A percentile compares a stretch with the other conserved stretches of the same genome.
phyloP scores from a whole-genome alignment of 2,113 vertebrate species.

The Pipa parva region DNA sequence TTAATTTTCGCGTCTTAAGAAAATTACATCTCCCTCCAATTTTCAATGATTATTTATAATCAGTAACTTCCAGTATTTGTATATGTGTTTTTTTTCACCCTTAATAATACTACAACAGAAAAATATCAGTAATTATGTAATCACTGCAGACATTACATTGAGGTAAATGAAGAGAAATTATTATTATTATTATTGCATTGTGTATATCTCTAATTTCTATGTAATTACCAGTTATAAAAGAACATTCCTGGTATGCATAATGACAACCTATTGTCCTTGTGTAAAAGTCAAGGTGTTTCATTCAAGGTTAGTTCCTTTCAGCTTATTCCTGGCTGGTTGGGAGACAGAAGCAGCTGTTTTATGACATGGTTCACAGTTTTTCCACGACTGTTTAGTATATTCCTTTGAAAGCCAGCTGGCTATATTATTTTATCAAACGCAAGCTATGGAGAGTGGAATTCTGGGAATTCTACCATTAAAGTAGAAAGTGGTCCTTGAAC shows the following conservation, averaged over 20 bases:
- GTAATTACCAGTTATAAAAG: constrained; percentile 75
- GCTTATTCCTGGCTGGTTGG: constrained; percentile 70
- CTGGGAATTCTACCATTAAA: constrained; percentile 49
- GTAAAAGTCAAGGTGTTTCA: constrained; percentile 72
- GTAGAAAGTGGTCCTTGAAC: constrained; percentile 53
- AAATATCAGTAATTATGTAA: constrained; percentile 77
- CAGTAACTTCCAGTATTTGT: constrained; percentile 63
- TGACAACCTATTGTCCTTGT: constrained; percentile 72
- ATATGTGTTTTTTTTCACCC: constrained; percentile 62
- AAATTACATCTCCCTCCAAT: constrained; percentile 41
- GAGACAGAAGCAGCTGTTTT: constrained; percentile 69
- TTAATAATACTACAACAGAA: constrained; percentile 62
- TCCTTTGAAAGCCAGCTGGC: constrained; percentile 66
- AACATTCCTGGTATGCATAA: constrained; percentile 76
- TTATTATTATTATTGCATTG: constrained; percentile 63
- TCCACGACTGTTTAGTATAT: constrained; percentile 54
- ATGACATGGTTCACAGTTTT: constrained; percentile 58
- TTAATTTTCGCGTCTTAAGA: constrained; percentile 51
- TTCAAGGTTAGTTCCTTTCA: constrained; percentile 72
- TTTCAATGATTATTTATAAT: constrained; percentile 48
- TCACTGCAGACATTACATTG: constrained; percentile 67
- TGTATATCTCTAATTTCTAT: constrained; percentile 71
- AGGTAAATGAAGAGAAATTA: constrained; percentile 72
- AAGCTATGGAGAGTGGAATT: constrained; percentile 54
- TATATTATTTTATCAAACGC: constrained; percentile 58